Evolutionary conservation across 2,113 vertebrate species (phyloP).

Genomic region (Hucho hucho): DNA sequence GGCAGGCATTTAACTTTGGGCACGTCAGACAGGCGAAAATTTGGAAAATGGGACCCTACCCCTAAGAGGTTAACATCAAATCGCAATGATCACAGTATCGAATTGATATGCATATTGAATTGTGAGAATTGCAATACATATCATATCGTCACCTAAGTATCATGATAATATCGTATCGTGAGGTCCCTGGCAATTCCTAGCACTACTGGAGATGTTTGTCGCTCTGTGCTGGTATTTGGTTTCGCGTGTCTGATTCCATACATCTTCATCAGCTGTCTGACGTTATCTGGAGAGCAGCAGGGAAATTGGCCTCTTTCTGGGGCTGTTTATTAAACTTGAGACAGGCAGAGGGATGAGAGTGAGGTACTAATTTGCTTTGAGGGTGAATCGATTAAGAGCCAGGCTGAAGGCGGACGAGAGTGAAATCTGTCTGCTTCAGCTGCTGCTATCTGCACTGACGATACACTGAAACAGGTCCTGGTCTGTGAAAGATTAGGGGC

Average conservation of each 20-base stretch:
- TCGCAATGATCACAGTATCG: no score
- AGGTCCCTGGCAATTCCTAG: neutral
- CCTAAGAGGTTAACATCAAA: no score
- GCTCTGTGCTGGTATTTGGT: slow-evolving; percentile 33
- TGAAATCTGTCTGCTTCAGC: neutral
- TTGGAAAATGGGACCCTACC: no score
- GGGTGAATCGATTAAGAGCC: slow-evolving; percentile 21
- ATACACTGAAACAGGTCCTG: neutral
- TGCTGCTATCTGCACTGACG: neutral
- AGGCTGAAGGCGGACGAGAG: neutral
- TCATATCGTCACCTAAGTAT: no score
- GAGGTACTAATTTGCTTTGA: slow-evolving; percentile 7
- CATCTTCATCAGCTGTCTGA: slow-evolving; percentile 49
- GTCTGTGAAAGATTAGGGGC: no score
- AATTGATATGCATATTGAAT: no score
- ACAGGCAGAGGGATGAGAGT: slow-evolving; percentile 19
- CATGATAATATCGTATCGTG: no score
- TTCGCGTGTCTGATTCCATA: slow-evolving; percentile 28
- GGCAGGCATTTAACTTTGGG: no score
- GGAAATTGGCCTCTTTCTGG: slow-evolving; percentile 22
- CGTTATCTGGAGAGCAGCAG: slow-evolving; percentile 16
- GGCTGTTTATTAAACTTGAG: slow-evolving; percentile 25
- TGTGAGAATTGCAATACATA: no score
- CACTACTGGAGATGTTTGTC: neutral
- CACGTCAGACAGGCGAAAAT: no score